A percentile compares a stretch with the other conserved stretches of the same genome.
Evolutionary conservation across 2,113 vertebrate genomes (phyloP).

Genomic region (Halichoerus grypus): DNA sequence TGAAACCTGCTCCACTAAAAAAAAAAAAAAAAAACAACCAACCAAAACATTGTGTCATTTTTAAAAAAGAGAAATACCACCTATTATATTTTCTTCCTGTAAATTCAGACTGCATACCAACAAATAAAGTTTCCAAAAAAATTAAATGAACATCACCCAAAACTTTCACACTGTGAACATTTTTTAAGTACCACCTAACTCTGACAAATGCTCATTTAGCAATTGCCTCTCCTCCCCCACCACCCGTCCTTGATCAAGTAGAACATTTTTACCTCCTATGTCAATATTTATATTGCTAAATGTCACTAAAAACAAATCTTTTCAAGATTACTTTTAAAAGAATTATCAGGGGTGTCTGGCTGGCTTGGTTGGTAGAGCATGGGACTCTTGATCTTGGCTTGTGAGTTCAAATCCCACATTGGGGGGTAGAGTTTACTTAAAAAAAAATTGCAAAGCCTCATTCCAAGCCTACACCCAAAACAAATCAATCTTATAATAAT

Average conservation of each 20-base stretch:
- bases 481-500: background rate
- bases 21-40: background rate
- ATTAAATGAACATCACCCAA: background rate
- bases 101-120: background rate
- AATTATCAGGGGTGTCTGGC: background rate
- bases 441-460: background rate
- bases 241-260: background rate
- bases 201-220: background rate
- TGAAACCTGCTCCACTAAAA: background rate
- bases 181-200: conserved; percentile 2
- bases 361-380: background rate
- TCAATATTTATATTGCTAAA: conserved; percentile 1
- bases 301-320: background rate
- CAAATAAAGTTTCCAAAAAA: background rate
- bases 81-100: background rate
- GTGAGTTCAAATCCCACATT: background rate
- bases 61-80: background rate
- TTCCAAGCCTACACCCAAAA: background rate
- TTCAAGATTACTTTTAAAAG: background rate
- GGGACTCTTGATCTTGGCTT: background rate
- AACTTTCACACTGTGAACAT: background rate
- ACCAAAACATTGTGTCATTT: background rate
- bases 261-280: background rate
- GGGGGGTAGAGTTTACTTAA: background rate
- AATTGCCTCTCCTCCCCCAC: background rate